Conservation (phyloP, 1,140 invertebrate species). For the Drosophila seguyi region DNA sequence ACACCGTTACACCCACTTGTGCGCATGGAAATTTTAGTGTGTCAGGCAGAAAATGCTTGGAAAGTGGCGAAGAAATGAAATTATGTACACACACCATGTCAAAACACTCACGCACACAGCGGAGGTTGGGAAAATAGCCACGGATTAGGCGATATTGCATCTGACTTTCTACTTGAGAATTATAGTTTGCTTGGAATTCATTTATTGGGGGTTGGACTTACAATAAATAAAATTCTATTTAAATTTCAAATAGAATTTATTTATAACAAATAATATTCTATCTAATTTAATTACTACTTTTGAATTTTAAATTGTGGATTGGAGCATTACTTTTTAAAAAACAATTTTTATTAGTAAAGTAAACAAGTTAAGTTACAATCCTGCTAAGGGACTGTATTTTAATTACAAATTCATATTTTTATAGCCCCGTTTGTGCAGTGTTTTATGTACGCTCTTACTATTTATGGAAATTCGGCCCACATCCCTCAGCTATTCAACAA, state of each 20-base stretch:
- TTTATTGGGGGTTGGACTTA: neutral
- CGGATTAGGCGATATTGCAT: neutral
- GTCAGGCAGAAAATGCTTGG: constrained; percentile 54
- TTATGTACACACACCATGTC: constrained; percentile 33
- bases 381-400: neutral
- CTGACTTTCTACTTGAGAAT: neutral
- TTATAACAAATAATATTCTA: too few species aligned
- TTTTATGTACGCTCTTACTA: constrained; percentile 25
- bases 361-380: neutral
- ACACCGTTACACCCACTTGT: constrained; percentile 41
- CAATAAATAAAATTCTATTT: neutral
- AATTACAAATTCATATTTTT: neutral
- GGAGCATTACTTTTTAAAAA: neutral
- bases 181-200: neutral
- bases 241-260: too few species aligned
- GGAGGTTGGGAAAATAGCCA: constrained; percentile 15
- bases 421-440: neutral
- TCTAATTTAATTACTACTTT: neutral
- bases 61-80: constrained; percentile 65
- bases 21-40: constrained; percentile 62
- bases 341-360: neutral
- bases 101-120: constrained; percentile 20
- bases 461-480: constrained; percentile 34
- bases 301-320: too few species aligned
- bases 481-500: constrained; percentile 18